A percentile compares a stretch with the other conserved stretches of the same genome.
These are phyloP conservation scores for Falco rusticolus DNA, from an alignment of 2,797 vertebrate species.

Conservation along the genomic window DNA sequence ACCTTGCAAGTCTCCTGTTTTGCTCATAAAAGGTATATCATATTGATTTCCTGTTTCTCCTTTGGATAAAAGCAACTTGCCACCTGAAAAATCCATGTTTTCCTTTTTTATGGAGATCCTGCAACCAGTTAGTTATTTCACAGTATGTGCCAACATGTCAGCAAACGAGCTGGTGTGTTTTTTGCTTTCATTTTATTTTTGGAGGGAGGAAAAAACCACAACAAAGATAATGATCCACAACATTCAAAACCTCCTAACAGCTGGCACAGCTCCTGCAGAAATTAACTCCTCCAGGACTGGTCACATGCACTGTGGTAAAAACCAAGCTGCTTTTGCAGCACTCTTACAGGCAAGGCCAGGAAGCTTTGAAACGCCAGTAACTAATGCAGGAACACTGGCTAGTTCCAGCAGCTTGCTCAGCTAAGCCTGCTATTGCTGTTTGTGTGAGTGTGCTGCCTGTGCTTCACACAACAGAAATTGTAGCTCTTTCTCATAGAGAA, in stretches of 20 bases:
- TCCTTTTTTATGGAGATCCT: not conserved
- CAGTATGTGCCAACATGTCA: not conserved
- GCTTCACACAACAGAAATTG: not conserved
- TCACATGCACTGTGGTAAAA: not conserved
- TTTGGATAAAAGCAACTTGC: not conserved
- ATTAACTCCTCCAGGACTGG: not conserved
- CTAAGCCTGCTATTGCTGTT: not conserved
- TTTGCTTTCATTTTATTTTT: slow-evolving; percentile 19
- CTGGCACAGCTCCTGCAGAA: not conserved
- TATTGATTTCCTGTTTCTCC: not conserved
- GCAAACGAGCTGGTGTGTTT: not conserved
- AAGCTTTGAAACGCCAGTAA: not conserved
- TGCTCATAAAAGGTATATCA: not conserved
- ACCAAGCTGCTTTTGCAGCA: not conserved
- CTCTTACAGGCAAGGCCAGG: not conserved
- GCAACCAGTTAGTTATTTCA: not conserved
- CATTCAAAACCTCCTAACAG: not conserved
- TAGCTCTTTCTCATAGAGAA: not conserved
- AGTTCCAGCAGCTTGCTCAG: not conserved
- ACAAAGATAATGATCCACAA: not conserved
- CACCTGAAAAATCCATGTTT: not conserved
- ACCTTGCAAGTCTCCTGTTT: not conserved
- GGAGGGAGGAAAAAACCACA: not conserved
- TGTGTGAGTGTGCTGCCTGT: not conserved
- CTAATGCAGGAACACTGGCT: fast-evolving